Percentiles rank a stretch among this genome's conserved stretches.
These are phyloP conservation scores for Dilophus febrilis DNA, from an alignment of 2,888 invertebrate genomes.

Conservation along the genomic window DNA sequence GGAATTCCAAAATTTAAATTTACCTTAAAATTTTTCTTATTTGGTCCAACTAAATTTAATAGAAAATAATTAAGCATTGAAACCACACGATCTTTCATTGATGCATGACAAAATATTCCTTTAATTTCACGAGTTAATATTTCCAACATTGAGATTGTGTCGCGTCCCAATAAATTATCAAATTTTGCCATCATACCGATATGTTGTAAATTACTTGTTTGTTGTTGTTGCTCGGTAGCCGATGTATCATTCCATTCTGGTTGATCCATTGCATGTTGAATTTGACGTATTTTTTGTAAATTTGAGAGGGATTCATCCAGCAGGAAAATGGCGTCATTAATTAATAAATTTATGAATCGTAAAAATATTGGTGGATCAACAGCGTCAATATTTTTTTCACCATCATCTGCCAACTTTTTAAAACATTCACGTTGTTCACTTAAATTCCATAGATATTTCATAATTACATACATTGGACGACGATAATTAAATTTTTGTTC, in stretches of 20 bases:
- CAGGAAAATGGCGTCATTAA: conserved; percentile 93
- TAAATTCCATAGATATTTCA: conserved; percentile 80
- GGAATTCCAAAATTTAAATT: conserved; percentile 7
- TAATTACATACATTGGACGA: conserved; percentile 83
- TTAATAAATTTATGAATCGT: conserved; percentile 86
- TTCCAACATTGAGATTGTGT: conserved; percentile 72
- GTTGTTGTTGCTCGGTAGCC: conserved; percentile 54
- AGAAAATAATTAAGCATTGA: conserved; percentile 93
- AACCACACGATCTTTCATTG: conserved; percentile 83
- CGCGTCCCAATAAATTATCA: conserved; percentile 80
- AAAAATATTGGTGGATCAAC: conserved; percentile 82
- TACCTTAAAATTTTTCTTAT: conserved; percentile 79
- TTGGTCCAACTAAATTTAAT: conserved; percentile 75
- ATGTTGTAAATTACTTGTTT: conserved; percentile 52
- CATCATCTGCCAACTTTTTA: conserved; percentile 58
- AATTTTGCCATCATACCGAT: conserved; percentile 73
- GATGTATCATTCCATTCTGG: conserved; percentile 60
- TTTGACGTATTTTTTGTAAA: conserved; percentile 72
- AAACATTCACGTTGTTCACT: conserved; percentile 61
- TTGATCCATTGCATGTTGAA: conserved; percentile 53
- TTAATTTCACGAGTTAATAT: conserved; percentile 58
- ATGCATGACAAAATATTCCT: conserved; percentile 74
- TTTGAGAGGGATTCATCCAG: conserved; percentile 81
- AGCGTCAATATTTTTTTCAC: conserved; percentile 77
- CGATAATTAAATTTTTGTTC: conserved; percentile 96